Conservation (phyloP, 2,888 invertebrate species). For the Bombylius discolor region DNA sequence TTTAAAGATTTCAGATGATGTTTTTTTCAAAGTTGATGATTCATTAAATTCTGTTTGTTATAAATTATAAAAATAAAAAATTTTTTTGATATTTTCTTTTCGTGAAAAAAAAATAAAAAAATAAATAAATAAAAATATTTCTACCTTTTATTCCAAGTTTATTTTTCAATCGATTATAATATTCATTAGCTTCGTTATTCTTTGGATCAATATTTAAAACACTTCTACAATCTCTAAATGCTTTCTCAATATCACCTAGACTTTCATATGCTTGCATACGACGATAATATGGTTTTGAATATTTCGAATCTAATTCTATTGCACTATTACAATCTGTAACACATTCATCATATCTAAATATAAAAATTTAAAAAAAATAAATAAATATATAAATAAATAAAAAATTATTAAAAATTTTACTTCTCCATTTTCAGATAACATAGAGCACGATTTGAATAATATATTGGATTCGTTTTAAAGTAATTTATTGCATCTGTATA, state of each 20-base stretch:
- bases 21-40: no score
- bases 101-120: not conserved
- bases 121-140: not conserved
- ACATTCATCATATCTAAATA: constrained; percentile 23
- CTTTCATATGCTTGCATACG: constrained; percentile 63
- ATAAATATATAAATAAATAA: not conserved
- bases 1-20: not conserved
- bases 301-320: constrained; percentile 59
- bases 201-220: constrained; percentile 66
- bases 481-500: constrained; percentile 80
- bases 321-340: constrained; percentile 67
- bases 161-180: constrained; percentile 20
- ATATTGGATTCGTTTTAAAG: constrained; percentile 64
- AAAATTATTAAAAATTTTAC: constrained; percentile 35
- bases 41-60: no score
- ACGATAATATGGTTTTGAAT: constrained; percentile 74
- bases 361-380: constrained; percentile 9
- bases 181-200: constrained; percentile 51
- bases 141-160: constrained; percentile 24
- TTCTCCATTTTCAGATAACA: constrained; percentile 70
- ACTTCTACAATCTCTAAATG: constrained; percentile 55
- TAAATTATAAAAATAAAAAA: no score
- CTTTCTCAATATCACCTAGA: constrained; percentile 56
- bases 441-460: constrained; percentile 77
- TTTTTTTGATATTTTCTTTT: not conserved